Percentiles rank a stretch among this genome's conserved stretches.
phyloP scores from a whole-genome alignment of 1,140 invertebrate species.

The Drosophila sturtevanti region DNA sequence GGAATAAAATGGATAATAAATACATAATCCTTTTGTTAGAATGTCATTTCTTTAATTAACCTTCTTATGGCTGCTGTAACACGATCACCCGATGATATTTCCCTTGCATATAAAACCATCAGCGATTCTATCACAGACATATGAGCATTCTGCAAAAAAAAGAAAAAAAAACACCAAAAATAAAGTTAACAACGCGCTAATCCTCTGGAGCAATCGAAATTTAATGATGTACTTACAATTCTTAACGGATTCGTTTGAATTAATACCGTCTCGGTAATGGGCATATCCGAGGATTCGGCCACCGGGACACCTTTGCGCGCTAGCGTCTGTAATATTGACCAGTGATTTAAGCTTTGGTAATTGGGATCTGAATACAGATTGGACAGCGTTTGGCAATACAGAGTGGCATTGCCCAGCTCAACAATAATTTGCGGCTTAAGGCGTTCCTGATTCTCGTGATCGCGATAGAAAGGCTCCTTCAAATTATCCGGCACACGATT shows the following conservation, averaged over 20 bases:
- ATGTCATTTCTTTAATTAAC: constrained; percentile 83
- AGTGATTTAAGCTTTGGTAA: constrained; percentile 97
- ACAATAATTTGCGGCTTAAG: constrained; percentile 96
- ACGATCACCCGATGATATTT: constrained; percentile 95
- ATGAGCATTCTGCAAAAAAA: constrained; percentile 95
- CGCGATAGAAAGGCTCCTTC: constrained; percentile 96
- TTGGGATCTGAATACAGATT: constrained; percentile 99
- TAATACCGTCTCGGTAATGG: constrained; percentile 97
- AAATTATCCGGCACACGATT: constrained; percentile 97
- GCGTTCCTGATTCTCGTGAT: constrained; percentile 97
- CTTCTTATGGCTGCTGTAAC: constrained; percentile 92
- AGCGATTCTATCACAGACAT: constrained; percentile 98
- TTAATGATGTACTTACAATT: constrained; percentile 88
- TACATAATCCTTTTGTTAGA: no score
- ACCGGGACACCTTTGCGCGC: constrained; percentile 95
- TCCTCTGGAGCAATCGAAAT: not conserved
- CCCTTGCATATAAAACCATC: constrained; percentile 97
- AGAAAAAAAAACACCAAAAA: no score
- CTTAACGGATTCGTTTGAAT: constrained; percentile 97
- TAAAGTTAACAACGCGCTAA: constrained; percentile 25
- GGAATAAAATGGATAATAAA: not conserved
- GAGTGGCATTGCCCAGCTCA: constrained; percentile 95
- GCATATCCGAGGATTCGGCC: constrained; percentile 91
- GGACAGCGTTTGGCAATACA: constrained; percentile 97
- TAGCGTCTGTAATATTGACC: constrained; percentile 95